Conservation (phyloP, 2,113 vertebrate species). For the Bothrops jararaca region DNA sequence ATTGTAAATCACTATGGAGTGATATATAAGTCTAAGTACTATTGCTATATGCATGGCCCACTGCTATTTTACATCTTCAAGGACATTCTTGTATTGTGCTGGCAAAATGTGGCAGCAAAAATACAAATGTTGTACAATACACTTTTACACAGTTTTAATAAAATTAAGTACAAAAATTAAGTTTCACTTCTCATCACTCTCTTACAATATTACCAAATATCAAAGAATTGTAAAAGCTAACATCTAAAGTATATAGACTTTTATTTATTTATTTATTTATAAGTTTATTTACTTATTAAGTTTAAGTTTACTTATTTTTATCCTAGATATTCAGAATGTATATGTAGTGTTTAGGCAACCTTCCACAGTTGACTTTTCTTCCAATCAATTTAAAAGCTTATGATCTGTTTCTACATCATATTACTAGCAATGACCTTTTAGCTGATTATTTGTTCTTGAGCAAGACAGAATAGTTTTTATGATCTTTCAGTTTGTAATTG, state of each 20-base stretch:
- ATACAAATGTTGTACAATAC: not conserved
- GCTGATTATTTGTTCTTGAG: not conserved
- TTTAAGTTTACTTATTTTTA: not conserved
- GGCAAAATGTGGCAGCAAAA: not conserved
- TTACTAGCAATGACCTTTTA: not conserved
- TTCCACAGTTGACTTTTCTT: not conserved
- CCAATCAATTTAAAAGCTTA: not conserved
- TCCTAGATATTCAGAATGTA: not conserved
- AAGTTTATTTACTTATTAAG: not conserved
- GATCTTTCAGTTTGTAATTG: fast-evolving
- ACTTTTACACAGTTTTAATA: not conserved
- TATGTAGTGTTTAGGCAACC: not conserved
- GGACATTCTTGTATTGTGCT: not conserved
- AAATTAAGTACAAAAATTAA: not conserved
- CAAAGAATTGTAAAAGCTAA: not conserved
- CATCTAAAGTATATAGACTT: not conserved
- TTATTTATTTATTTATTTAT: not conserved
- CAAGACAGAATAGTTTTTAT: not conserved
- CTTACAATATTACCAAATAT: not conserved
- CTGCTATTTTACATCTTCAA: not conserved
- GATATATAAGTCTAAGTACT: not conserved
- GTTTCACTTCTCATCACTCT: not conserved
- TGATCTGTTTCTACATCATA: not conserved
- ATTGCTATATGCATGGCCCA: not conserved
- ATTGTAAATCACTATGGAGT: not conserved